A percentile compares a stretch with the other conserved stretches of the same genome.
Evolutionary conservation across 2,113 vertebrate species (phyloP).

Genomic region (Lampris megalopsis): DNA sequence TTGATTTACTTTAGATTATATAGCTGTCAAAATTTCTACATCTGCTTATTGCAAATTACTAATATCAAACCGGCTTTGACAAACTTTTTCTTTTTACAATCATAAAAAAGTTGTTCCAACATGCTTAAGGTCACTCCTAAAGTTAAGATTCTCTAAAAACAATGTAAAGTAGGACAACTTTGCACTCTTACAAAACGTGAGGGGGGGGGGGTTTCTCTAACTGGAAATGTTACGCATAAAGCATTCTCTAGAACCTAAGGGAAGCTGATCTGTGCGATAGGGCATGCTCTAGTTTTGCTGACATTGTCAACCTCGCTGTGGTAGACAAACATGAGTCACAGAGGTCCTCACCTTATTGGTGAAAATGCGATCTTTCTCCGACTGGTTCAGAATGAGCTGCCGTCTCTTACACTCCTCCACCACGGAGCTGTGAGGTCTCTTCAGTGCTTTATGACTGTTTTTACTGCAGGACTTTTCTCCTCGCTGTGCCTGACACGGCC

Average conservation of each 20-base stretch:
- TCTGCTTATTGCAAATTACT: neutral
- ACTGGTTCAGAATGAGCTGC: conserved; percentile 58
- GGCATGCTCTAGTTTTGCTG: conserved; percentile 41
- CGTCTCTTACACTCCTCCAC: conserved; percentile 55
- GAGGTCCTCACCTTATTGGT: conserved; percentile 78
- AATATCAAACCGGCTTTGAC: neutral
- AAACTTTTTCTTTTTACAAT: neutral
- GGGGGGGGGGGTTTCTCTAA: conserved; percentile 23
- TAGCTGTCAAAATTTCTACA: conserved; percentile 2
- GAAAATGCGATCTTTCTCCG: conserved; percentile 72
- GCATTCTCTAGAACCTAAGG: conserved; percentile 12
- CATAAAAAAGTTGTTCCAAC: conserved; percentile 10
- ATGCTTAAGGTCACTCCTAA: neutral
- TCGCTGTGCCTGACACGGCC: conserved; percentile 60
- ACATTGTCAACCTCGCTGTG: conserved; percentile 25
- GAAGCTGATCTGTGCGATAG: conserved; percentile 45
- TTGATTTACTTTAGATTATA: neutral
- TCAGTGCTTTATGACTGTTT: conserved; percentile 65
- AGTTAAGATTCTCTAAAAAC: neutral
- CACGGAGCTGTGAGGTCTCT: conserved; percentile 67
- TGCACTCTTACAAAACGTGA: neutral
- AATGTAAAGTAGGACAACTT: conserved; percentile 29
- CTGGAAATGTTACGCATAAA: conserved; percentile 43
- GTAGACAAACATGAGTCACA: conserved; percentile 7
- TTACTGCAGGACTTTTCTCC: conserved; percentile 58